Conservation (phyloP, 2,797 vertebrate genomes). For the Dendrocincla fuliginosa region DNA sequence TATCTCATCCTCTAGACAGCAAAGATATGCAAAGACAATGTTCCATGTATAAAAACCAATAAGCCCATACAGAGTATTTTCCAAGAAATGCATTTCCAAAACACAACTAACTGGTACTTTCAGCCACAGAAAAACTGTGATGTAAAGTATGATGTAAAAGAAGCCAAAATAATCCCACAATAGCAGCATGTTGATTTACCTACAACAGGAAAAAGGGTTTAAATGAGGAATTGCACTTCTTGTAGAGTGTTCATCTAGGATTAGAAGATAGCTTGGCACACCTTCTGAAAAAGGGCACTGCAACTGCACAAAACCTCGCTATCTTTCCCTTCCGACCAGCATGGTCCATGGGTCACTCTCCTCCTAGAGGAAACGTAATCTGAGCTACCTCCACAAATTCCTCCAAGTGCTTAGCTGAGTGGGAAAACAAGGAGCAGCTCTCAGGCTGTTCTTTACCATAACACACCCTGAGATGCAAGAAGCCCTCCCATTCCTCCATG, state of each 20-base stretch:
- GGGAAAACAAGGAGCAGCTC: not conserved
- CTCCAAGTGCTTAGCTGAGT: not conserved
- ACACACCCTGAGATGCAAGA: not conserved
- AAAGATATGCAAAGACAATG: not conserved
- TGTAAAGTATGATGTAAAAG: not conserved
- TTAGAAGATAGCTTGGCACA: not conserved
- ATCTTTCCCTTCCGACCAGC: not conserved
- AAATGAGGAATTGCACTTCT: not conserved
- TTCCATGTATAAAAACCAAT: not conserved
- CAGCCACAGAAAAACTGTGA: not conserved
- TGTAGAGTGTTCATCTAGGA: not conserved
- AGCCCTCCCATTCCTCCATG: not conserved
- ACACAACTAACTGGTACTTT: not conserved
- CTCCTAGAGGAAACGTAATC: not conserved
- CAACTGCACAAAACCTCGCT: not conserved
- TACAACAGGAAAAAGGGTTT: not conserved
- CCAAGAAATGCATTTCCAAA: not conserved
- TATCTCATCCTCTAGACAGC: not conserved
- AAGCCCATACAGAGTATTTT: not conserved
- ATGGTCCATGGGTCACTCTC: not conserved
- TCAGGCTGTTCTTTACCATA: not conserved
- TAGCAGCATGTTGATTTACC: not conserved
- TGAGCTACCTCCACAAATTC: not conserved
- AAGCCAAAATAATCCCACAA: not conserved
- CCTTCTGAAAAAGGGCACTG: not conserved